Evolutionary conservation across 2,797 vertebrate genomes (phyloP).

Genomic region (Muscicapa comitata): DNA sequence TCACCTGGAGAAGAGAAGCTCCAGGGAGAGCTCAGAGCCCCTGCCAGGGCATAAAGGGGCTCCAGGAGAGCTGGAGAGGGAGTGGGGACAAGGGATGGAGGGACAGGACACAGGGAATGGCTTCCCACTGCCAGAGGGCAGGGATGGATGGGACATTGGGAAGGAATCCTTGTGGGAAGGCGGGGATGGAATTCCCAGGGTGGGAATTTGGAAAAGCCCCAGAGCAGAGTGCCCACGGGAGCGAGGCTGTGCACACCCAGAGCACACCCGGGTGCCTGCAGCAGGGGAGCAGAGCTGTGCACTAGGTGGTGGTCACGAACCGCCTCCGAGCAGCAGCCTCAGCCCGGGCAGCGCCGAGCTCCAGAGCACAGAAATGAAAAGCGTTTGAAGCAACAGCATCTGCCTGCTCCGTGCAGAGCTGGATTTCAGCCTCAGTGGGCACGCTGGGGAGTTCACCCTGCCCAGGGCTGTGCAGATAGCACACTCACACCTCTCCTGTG

Average conservation of each 20-base stretch:
- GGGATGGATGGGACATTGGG: rapidly evolving
- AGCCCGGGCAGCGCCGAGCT: rapidly evolving
- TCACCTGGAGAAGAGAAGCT: not conserved
- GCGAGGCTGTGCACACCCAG: rapidly evolving
- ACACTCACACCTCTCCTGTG: rapidly evolving
- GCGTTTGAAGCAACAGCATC: not conserved
- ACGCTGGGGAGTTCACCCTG: not conserved
- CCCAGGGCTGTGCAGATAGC: rapidly evolving
- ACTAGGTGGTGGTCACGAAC: slow-evolving; percentile 20
- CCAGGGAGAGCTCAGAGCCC: not conserved
- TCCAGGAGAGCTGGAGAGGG: not conserved
- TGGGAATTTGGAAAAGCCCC: not conserved
- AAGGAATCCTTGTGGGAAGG: not conserved
- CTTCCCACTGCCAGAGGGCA: not conserved
- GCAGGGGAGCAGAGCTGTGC: not conserved
- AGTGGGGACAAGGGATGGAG: not conserved
- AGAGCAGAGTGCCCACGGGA: rapidly evolving
- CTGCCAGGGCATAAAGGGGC: not conserved
- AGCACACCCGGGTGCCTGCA: not conserved
- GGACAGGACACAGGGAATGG: not conserved
- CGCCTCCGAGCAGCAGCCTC: not conserved
- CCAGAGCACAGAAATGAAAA: rapidly evolving
- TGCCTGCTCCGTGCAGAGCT: rapidly evolving
- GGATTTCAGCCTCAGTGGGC: not conserved
- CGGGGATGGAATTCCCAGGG: not conserved